These are phyloP conservation scores for Amiota communis DNA, from an alignment of 2,888 invertebrate species.

Conservation along the genomic window DNA sequence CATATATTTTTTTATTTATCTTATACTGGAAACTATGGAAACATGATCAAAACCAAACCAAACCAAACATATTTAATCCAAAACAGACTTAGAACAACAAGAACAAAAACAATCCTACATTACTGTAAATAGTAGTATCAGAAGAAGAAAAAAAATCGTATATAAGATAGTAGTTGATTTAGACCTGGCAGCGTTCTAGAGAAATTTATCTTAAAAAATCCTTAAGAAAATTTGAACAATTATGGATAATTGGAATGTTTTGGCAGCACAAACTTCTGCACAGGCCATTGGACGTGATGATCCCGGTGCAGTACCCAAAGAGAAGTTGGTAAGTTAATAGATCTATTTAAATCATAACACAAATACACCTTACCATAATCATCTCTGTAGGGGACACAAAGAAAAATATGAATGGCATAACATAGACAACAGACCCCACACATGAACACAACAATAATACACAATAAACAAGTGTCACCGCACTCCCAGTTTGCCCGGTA, in stretches of 20 bases:
- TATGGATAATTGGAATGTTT: constrained; percentile 84
- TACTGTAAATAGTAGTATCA: not conserved
- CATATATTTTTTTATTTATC: no score
- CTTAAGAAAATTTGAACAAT: constrained; percentile 20
- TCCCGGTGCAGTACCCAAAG: constrained; percentile 59
- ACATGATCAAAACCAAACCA: no score
- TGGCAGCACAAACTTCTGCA: constrained; percentile 79
- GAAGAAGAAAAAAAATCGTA: not conserved
- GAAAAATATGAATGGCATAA: not conserved
- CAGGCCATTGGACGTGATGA: constrained; percentile 82
- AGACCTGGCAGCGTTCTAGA: not conserved
- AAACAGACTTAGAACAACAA: not conserved
- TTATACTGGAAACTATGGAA: no score
- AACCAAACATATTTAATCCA: no score
- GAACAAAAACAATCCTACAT: constrained; percentile 7
- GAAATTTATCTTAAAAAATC: no score
- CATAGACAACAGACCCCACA: constrained; percentile 46
- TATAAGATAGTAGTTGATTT: not conserved
- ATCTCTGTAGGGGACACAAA: not conserved
- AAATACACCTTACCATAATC: not conserved
- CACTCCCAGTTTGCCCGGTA: not conserved
- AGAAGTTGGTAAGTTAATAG: constrained; percentile 67
- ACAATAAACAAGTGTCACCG: not conserved
- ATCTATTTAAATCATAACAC: not conserved
- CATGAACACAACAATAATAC: constrained; percentile 44